Base-by-base conservation (phyloP, 2,797 vertebrate species). In the Mastacembelus armatus region DNA sequence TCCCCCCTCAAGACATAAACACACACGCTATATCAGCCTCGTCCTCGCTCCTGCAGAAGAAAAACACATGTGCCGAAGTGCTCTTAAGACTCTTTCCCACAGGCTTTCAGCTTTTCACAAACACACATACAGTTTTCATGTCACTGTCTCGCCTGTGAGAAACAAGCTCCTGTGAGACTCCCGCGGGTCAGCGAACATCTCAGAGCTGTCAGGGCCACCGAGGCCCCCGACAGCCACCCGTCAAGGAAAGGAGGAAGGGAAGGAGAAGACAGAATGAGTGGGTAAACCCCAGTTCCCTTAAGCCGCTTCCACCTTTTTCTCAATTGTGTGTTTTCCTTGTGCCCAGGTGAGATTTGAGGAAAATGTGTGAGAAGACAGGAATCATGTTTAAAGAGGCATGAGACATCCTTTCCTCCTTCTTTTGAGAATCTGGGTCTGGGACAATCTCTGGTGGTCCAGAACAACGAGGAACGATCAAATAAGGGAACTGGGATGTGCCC, bases 151-250 rank as follows among this genome's bases (percentile, higher is more conserved):
- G 29, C 55, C 63, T 30, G 29, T 30, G 29, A 35, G 14, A 36
- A 36, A 50, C 32, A 71, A 48, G 45, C 72, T 64, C 38, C 45
- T 51, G 38, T 12, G 52, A 52, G 68, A 35, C 66, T 66, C 52
- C 56, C 18, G 32, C 27, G 65, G 67, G 73, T 52, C 42, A 32
- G 27, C 15, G 45, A 38, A 68, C 68, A 72, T 75, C 67, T 76
- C 52, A 2, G 62, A 74, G 59, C 76, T 79, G 80, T 80, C 84
- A 80, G 26, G 56, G 77, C 44, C 44, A 76, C 21, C 7, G 19
- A 18, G 38, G 49, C 32, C 69, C 56, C 69, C 3, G 12, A 27
- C 70, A 67, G 27, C 45, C 52, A 40, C 77, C 68, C 30, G 32
- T 71, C 71, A 71, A 5, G 7, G 16, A 39, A 22, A 15, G 8